phyloP scores from a whole-genome alignment of 1,140 invertebrate species.

The Charaxes varanes region DNA sequence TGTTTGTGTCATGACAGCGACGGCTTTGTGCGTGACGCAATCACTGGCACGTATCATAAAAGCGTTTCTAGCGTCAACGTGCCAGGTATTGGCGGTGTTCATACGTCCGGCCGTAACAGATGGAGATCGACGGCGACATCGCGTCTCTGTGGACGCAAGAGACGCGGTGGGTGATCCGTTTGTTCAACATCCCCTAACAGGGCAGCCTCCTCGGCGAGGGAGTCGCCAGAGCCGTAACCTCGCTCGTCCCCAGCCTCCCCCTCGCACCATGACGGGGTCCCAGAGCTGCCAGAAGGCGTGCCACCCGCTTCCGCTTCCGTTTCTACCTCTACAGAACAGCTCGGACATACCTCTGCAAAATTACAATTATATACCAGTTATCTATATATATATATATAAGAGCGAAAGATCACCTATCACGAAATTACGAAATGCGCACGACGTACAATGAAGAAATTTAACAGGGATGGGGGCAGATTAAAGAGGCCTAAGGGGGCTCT shows the following conservation, averaged over 20 bases:
- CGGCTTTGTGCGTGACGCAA: conserved; percentile 10
- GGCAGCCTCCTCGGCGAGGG: conserved; percentile 74
- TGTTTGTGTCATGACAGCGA: conserved; percentile 6
- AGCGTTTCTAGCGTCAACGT: background rate
- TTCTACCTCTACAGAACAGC: conserved; percentile 63
- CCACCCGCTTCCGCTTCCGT: conserved; percentile 51
- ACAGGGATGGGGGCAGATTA: too few relatives aligned
- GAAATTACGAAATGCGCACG: too few relatives aligned
- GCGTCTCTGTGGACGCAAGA: conserved; percentile 47
- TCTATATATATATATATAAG: too few relatives aligned
- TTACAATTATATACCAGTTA: conserved; percentile 6
- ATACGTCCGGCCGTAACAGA: conserved; percentile 61
- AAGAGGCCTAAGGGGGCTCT: too few relatives aligned
- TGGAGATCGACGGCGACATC: conserved; percentile 66
- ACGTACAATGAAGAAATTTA: too few relatives aligned
- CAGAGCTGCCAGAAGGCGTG: conserved; percentile 64
- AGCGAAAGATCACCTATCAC: too few relatives aligned
- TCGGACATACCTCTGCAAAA: conserved; percentile 62
- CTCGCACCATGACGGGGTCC: conserved; percentile 73
- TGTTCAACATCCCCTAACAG: conserved; percentile 60
- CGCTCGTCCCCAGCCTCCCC: conserved; percentile 62
- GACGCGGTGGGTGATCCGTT: conserved; percentile 35
- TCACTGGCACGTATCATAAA: background rate
- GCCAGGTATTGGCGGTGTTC: conserved; percentile 17
- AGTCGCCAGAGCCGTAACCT: conserved; percentile 72